These are phyloP conservation scores for Pogonocherus hispidulus DNA, from an alignment of 2,888 invertebrate genomes.

Conservation along the genomic window DNA sequence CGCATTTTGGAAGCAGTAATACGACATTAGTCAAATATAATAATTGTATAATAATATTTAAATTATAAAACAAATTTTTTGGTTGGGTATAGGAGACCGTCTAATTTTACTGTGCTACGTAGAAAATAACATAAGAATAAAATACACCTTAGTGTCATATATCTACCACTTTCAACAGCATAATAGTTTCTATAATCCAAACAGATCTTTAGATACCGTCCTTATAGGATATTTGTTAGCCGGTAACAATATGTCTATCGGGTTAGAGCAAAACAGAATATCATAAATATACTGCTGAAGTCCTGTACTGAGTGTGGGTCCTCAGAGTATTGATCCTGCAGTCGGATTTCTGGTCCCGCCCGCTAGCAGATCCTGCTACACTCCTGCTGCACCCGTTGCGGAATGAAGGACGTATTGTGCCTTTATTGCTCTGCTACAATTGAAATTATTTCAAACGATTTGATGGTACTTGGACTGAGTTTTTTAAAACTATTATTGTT, in stretches of 20 bases:
- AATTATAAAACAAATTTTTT: too few relatives aligned
- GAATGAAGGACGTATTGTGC: slow-evolving; percentile 52
- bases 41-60: too few relatives aligned
- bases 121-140: too few relatives aligned
- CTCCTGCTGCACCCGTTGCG: slow-evolving; percentile 53
- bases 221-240: too few relatives aligned
- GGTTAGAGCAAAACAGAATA: slow-evolving; percentile 39
- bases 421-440: slow-evolving; percentile 38
- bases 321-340: slow-evolving; percentile 60
- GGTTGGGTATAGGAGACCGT: too few relatives aligned
- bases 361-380: slow-evolving; percentile 49
- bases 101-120: too few relatives aligned
- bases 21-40: too few relatives aligned
- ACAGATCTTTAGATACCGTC: too few relatives aligned
- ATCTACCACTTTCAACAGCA: too few relatives aligned
- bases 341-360: slow-evolving; percentile 44
- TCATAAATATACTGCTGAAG: slow-evolving; percentile 54
- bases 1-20: too few relatives aligned
- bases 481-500: slow-evolving; percentile 16
- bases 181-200: too few relatives aligned
- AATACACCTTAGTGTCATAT: too few relatives aligned
- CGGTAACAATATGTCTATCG: slow-evolving; percentile 27
- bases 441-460: slow-evolving; percentile 48
- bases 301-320: slow-evolving; percentile 56
- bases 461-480: slow-evolving; percentile 20